phyloP scores from a whole-genome alignment of 2,113 vertebrate species.

The Orthochromis indermauri region DNA sequence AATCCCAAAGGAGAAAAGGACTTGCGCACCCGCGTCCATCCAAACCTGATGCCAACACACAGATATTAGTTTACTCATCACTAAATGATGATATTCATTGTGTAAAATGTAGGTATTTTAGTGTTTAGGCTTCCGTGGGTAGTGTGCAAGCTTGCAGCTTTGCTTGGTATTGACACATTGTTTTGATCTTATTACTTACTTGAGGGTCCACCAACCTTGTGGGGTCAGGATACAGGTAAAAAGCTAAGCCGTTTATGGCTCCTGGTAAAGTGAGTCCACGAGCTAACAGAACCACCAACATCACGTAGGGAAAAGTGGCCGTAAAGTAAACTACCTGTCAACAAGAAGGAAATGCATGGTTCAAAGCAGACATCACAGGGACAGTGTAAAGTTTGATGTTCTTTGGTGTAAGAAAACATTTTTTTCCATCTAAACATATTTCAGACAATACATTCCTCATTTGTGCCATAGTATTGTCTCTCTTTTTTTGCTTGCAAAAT shows the following conservation, averaged over 20 bases:
- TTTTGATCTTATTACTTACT: conserved; percentile 60
- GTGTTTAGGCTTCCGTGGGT: background rate
- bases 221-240: conserved; percentile 85
- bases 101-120: background rate
- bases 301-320: conserved; percentile 85
- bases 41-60: conserved; percentile 51
- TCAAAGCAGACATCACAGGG: background rate
- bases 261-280: conserved; percentile 82
- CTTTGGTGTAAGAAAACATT: background rate
- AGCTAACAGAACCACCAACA: conserved; percentile 79
- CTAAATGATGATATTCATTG: background rate
- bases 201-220: conserved; percentile 81
- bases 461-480: background rate
- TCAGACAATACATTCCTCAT: background rate
- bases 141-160: background rate
- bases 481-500: background rate
- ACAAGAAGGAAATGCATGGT: background rate
- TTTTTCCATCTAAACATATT: background rate
- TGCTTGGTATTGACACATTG: background rate
- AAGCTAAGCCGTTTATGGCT: conserved; percentile 76
- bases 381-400: background rate
- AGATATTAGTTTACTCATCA: background rate
- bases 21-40: conserved; percentile 71
- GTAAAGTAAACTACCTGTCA: conserved; percentile 89
- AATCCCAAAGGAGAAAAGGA: conserved; percentile 69